phyloP scores from a whole-genome alignment of 1,140 invertebrate species.

The Scaptomyza montana region DNA sequence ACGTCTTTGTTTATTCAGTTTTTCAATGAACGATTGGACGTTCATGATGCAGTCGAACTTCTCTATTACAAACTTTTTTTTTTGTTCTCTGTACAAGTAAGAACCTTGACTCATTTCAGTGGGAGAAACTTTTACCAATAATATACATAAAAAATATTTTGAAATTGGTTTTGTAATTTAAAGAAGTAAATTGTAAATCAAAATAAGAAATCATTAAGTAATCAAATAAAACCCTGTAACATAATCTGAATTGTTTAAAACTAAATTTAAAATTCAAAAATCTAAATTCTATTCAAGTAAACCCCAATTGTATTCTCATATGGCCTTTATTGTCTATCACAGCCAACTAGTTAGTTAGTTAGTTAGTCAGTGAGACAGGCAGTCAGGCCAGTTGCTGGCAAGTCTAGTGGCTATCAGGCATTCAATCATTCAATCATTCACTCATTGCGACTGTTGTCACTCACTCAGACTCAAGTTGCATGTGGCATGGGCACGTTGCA shows the following conservation, averaged over 20 bases:
- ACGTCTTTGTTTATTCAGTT: slow-evolving; percentile 55
- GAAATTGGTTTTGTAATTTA: too few relatives aligned
- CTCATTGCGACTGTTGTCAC: slow-evolving; percentile 72
- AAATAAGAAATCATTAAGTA: too few relatives aligned
- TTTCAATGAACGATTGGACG: not conserved
- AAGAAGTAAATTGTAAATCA: too few relatives aligned
- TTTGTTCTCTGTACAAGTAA: too few relatives aligned
- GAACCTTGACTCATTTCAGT: too few relatives aligned
- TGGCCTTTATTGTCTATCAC: not conserved
- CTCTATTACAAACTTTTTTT: too few relatives aligned
- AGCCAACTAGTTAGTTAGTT: not conserved
- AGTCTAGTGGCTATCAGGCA: slow-evolving; percentile 34
- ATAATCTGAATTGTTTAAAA: too few relatives aligned
- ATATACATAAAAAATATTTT: too few relatives aligned
- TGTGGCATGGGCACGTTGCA: slow-evolving; percentile 34
- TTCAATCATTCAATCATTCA: slow-evolving; percentile 74
- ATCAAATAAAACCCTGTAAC: too few relatives aligned
- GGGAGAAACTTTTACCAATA: too few relatives aligned
- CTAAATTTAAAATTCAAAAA: too few relatives aligned
- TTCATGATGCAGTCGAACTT: too few relatives aligned
- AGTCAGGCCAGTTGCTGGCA: slow-evolving; percentile 29
- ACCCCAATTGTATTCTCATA: not conserved
- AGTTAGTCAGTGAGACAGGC: slow-evolving; percentile 10
- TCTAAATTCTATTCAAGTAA: not conserved
- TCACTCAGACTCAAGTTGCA: slow-evolving; percentile 46